Evolutionary conservation across 1,140 invertebrate genomes (phyloP).

Genomic region (Bacillus rossius): DNA sequence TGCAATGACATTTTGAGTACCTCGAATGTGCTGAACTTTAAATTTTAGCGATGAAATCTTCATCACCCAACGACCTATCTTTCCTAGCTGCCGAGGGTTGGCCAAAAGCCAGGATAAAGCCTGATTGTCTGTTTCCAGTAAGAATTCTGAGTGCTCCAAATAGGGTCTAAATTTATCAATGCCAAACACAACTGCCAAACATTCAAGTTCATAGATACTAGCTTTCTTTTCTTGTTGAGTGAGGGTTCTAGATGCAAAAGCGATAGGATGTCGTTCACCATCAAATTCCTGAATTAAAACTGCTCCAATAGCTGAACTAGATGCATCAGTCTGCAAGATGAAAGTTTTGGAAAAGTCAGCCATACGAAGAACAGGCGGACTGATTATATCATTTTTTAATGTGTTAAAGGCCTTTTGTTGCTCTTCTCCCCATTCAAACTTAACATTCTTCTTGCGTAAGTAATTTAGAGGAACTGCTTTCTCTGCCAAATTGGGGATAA

Average conservation of each 20-base stretch:
- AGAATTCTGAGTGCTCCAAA: too few species aligned
- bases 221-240: neutral
- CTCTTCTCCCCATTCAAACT: neutral
- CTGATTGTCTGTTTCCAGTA: too few species aligned
- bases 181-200: neutral
- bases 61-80: too few species aligned
- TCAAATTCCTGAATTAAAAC: neutral
- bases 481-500: neutral
- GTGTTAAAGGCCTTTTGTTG: neutral
- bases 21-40: neutral
- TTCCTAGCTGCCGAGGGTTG: too few species aligned
- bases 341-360: neutral
- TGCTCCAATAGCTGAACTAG: neutral
- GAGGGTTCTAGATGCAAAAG: neutral
- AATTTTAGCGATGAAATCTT: too few species aligned
- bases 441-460: neutral
- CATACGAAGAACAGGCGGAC: neutral
- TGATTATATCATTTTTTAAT: neutral
- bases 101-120: too few species aligned
- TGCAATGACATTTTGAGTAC: neutral
- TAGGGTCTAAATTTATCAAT: neutral
- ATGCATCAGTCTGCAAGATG: neutral
- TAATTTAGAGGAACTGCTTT: neutral
- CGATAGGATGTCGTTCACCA: neutral
- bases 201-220: neutral